Conservation (phyloP, 37 sponge, comb jelly and placozoan genomes). For the Cladorhizidae sp. region DNA sequence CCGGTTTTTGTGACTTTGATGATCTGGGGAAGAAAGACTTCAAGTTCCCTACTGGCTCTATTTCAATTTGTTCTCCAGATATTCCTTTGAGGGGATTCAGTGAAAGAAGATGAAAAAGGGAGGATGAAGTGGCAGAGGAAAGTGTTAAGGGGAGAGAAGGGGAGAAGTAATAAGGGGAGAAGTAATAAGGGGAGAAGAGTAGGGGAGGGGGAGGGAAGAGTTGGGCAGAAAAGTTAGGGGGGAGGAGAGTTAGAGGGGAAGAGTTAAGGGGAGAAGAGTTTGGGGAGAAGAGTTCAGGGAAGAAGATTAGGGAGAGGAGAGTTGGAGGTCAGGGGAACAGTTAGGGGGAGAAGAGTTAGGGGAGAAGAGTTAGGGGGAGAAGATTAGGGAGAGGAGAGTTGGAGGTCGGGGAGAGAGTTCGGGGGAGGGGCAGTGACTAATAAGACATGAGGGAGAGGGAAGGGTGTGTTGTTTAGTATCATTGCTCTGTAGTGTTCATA, state of each 20-base stretch:
- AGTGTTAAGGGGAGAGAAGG: neutral
- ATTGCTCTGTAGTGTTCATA: slow-evolving; percentile 9
- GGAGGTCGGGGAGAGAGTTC: neutral
- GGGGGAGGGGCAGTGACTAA: neutral
- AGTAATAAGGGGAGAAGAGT: neutral
- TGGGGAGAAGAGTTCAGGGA: neutral
- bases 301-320: neutral
- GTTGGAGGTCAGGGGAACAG: neutral
- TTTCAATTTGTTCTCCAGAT: slow-evolving; percentile 64
- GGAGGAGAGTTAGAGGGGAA: neutral
- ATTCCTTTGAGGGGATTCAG: slow-evolving; percentile 35
- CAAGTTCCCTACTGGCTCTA: slow-evolving; percentile 57
- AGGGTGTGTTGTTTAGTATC: neutral
- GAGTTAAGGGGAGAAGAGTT: neutral
- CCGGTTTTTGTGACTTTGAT: slow-evolving; percentile 32
- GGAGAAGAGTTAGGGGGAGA: no score
- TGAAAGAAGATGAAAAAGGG: neutral
- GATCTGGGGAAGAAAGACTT: slow-evolving; percentile 25
- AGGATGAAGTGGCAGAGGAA: neutral
- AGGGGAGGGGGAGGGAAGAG: neutral
- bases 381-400: neutral
- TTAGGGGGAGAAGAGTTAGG: neutral
- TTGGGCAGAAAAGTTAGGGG: neutral
- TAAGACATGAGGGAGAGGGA: neutral
- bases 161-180: neutral